A percentile compares a stretch with the other conserved stretches of the same genome.
phyloP scores from a whole-genome alignment of 2,888 invertebrate genomes.

The Lomographa bimaculata region DNA sequence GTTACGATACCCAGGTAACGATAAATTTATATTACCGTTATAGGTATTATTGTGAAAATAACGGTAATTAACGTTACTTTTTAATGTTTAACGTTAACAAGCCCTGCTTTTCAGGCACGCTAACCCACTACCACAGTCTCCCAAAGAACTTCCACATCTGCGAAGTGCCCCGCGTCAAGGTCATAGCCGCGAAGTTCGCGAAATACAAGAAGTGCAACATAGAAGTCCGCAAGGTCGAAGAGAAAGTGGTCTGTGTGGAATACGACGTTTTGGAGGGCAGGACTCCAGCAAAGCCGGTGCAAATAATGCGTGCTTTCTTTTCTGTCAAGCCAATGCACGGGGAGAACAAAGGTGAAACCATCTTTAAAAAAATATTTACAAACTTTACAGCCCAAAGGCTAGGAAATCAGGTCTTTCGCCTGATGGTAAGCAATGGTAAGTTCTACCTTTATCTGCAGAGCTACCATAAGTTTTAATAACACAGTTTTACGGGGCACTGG shows the following conservation, averaged over 20 bases:
- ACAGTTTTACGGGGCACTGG: too few species aligned
- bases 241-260: constrained; percentile 67
- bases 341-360: constrained; percentile 28
- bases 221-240: constrained; percentile 63
- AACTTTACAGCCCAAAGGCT: too few species aligned
- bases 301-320: constrained; percentile 66
- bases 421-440: too few species aligned
- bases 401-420: too few species aligned
- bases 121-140: constrained; percentile 17
- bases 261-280: constrained; percentile 60
- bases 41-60: too few species aligned
- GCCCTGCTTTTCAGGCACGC: constrained; percentile 24
- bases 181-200: constrained; percentile 64
- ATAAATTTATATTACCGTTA: too few species aligned
- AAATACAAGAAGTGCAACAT: constrained; percentile 58
- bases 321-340: constrained; percentile 47
- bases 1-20: too few species aligned
- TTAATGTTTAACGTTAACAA: too few species aligned
- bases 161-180: constrained; percentile 58
- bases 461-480: too few species aligned
- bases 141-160: constrained; percentile 50
- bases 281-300: constrained; percentile 38
- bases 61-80: too few species aligned
- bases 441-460: too few species aligned
- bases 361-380: too few species aligned